These are phyloP conservation scores for Nycticryphes semicollaris DNA, from an alignment of 2,113 vertebrate genomes.

Conservation along the genomic window DNA sequence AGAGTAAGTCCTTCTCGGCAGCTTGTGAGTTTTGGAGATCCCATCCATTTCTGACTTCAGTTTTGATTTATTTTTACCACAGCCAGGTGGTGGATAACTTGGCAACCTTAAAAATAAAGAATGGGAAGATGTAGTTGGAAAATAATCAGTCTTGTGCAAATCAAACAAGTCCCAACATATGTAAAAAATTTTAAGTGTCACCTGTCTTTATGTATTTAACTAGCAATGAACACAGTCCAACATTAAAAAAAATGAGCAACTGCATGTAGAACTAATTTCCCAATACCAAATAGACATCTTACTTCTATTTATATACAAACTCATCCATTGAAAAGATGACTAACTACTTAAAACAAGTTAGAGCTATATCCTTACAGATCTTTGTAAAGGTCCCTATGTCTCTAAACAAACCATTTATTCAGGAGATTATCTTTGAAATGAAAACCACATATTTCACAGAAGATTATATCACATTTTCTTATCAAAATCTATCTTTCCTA, in stretches of 20 bases:
- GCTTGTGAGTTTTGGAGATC: slow-evolving; percentile 82
- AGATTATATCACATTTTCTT: not conserved
- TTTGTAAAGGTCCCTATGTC: not conserved
- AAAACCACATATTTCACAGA: not conserved
- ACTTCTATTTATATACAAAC: not conserved
- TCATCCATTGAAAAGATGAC: not conserved
- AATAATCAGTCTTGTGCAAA: not conserved
- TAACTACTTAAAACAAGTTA: not conserved
- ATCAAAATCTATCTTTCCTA: not conserved
- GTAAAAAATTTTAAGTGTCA: not conserved
- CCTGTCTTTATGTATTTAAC: not conserved
- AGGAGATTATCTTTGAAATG: not conserved
- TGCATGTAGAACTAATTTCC: not conserved
- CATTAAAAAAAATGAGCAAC: not conserved
- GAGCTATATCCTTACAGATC: not conserved
- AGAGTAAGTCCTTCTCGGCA: slow-evolving; percentile 81
- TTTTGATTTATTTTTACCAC: slow-evolving; percentile 84
- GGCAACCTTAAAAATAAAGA: slow-evolving; percentile 75
- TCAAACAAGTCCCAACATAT: not conserved
- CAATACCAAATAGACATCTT: not conserved
- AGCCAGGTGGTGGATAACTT: slow-evolving; percentile 85
- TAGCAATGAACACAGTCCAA: not conserved
- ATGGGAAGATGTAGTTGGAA: not conserved
- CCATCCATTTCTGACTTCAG: slow-evolving; percentile 82
- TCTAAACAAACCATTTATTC: not conserved